Evolutionary conservation across 2,113 vertebrate genomes (phyloP).

Genomic region (Syngnathus floridae): DNA sequence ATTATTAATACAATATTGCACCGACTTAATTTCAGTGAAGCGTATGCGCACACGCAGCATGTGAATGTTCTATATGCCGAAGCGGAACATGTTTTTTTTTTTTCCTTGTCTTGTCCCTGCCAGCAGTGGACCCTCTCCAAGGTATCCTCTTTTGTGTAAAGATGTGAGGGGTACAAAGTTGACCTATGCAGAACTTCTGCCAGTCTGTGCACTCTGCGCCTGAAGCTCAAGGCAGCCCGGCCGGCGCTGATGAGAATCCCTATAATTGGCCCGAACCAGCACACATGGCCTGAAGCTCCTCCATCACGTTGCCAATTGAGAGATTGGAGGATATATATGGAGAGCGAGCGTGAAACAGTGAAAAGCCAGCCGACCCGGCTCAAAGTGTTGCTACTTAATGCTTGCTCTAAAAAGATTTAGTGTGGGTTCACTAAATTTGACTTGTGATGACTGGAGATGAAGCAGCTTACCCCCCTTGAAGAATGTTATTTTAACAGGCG

Average conservation of each 20-base stretch:
- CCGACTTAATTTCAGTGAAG: neutral
- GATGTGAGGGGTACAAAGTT: conserved; percentile 55
- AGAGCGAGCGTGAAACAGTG: conserved; percentile 40
- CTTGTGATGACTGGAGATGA: conserved; percentile 20
- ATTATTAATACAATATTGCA: too few species aligned
- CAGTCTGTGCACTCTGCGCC: conserved; percentile 55
- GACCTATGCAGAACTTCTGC: conserved; percentile 60
- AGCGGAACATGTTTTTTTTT: conserved; percentile 6
- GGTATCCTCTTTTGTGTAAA: conserved; percentile 56
- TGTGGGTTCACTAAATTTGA: conserved; percentile 28
- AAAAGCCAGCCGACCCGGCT: conserved; percentile 46
- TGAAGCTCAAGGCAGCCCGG: conserved; percentile 53
- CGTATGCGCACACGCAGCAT: neutral
- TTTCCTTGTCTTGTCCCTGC: conserved; percentile 18
- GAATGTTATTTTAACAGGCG: conserved; percentile 5
- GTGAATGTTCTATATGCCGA: conserved; percentile 8
- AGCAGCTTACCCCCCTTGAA: conserved; percentile 17
- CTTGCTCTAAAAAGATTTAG: conserved; percentile 27
- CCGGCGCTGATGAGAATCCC: conserved; percentile 66
- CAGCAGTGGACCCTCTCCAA: conserved; percentile 46
- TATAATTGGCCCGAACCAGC: conserved; percentile 69
- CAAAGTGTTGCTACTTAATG: conserved; percentile 32
- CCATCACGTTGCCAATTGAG: conserved; percentile 59
- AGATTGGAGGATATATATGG: conserved; percentile 46
- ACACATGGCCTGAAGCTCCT: conserved; percentile 60